Evolutionary conservation across 2,113 vertebrate species (phyloP), one percentile per base, ranked within the genome.

Genomic region (Psilopogon haemacephalus): DNA sequence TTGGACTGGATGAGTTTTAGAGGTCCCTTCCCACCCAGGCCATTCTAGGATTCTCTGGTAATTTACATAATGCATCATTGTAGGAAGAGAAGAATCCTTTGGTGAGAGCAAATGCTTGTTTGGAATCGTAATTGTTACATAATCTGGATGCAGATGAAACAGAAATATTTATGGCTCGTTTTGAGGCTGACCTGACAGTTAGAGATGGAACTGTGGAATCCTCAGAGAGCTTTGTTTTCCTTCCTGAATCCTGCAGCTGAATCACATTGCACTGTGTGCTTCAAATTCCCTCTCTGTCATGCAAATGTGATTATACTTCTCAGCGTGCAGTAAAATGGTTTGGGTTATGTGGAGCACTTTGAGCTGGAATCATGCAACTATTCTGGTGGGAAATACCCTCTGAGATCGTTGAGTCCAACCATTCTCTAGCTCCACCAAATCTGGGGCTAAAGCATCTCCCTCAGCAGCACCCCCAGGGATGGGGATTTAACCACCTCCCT

Each of bases 81-180:
- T 28, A 71, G 56, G 40, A 78, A 40, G 12, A 83, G 15, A 68
- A 64, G 48, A 68, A 38, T 60, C 56, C 9, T 88, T 64, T 52
- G 12, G 11, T 75, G 71, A 81, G 30, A 77, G 42, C 7, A 11
- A 23, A 55, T n/a, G 60, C 8, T 95, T 86, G 21, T 64, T 94
- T 86, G 20, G 58, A 78, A 86, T 68, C 76, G 55, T 81, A 86
- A 63, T 89, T 82, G 6, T 75, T 84, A 44, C 12, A 32, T 94
- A 90, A 58, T 65, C 56, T 48, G 81, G 26, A 72, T 86, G 48
- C n/a, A 65, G 65, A 83, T 83, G 71, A 89, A 91, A 38, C 18
- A 74, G 65, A 95, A 93, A 88, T 88, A 88, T 91, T 95, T 90
- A 74, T 59, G 16, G 12, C 18, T 50, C 76, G 30, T 67, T 92